These are phyloP conservation scores for Rhinophrynus dorsalis DNA, from an alignment of 2,797 vertebrate genomes.

Conservation along the genomic window DNA sequence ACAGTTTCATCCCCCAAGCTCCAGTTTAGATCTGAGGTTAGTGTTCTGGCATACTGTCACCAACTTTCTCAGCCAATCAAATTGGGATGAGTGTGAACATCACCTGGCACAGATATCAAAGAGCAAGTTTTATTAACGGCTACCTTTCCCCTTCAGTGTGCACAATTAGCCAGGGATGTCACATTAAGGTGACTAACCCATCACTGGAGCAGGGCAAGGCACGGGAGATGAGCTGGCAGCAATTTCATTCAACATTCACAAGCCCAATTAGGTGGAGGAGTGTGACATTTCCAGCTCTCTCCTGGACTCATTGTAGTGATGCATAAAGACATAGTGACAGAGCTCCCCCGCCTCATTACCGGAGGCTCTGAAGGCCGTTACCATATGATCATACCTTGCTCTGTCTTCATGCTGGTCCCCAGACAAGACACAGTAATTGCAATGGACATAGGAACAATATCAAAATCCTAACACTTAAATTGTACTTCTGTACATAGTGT, in stretches of 20 bases:
- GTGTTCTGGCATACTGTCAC: background rate
- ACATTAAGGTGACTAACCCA: constrained; percentile 27
- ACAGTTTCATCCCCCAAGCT: too few species aligned
- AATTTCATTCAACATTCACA: background rate
- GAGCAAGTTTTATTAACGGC: background rate
- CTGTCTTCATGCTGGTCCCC: too few species aligned
- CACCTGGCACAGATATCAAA: background rate
- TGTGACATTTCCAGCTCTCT: constrained; percentile 21
- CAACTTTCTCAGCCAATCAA: background rate
- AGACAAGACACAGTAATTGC: background rate
- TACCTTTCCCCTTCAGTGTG: background rate
- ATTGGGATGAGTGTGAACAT: background rate
- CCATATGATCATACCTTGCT: background rate
- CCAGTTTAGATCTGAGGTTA: background rate
- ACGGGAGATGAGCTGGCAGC: background rate
- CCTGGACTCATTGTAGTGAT: background rate
- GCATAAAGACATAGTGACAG: constrained; percentile 17
- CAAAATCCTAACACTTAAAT: background rate
- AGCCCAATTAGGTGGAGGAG: constrained; percentile 22
- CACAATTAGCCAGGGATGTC: constrained; percentile 19
- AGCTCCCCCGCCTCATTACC: constrained; percentile 4
- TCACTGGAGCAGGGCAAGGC: background rate
- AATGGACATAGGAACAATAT: background rate
- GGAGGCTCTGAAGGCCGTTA: background rate
- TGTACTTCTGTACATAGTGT: background rate